A percentile compares a stretch with the other conserved stretches of the same genome.
Evolutionary conservation across 2,113 vertebrate species (phyloP).

Genomic region (Oreochromis tanganicae): DNA sequence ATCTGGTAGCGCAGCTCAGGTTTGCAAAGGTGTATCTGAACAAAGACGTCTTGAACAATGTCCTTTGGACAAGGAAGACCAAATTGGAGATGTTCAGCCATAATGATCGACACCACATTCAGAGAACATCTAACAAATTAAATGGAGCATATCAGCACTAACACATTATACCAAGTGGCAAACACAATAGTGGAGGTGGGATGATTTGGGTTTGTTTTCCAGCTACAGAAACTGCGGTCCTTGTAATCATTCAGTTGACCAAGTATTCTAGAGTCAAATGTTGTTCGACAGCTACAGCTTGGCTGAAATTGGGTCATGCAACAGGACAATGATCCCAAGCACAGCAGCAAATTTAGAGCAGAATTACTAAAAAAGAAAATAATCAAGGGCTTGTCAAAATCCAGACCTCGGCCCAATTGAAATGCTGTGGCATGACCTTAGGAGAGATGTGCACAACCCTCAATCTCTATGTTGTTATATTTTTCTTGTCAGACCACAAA

Average conservation of each 20-base stretch:
- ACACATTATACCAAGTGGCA: background rate
- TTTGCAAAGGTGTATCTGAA: background rate
- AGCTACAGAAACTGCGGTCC: background rate
- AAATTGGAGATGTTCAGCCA: background rate
- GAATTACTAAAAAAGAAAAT: background rate
- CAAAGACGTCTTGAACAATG: background rate
- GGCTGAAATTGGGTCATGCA: background rate
- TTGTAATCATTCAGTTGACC: background rate
- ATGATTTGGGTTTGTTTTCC: background rate
- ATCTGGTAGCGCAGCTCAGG: background rate
- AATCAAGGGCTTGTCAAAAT: background rate
- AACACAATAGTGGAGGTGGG: background rate
- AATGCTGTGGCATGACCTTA: background rate
- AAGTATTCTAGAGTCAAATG: background rate
- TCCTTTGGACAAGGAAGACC: background rate
- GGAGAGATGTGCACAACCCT: background rate
- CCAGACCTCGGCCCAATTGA: background rate
- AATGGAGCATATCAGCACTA: background rate
- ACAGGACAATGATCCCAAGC: background rate
- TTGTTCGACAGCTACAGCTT: background rate
- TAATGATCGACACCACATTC: background rate
- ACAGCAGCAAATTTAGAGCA: background rate
- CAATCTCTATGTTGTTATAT: background rate
- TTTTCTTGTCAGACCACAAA: background rate
- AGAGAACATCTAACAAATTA: background rate